phyloP scores from a whole-genome alignment of 2,113 vertebrate genomes.

The Megaleporinus macrocephalus region DNA sequence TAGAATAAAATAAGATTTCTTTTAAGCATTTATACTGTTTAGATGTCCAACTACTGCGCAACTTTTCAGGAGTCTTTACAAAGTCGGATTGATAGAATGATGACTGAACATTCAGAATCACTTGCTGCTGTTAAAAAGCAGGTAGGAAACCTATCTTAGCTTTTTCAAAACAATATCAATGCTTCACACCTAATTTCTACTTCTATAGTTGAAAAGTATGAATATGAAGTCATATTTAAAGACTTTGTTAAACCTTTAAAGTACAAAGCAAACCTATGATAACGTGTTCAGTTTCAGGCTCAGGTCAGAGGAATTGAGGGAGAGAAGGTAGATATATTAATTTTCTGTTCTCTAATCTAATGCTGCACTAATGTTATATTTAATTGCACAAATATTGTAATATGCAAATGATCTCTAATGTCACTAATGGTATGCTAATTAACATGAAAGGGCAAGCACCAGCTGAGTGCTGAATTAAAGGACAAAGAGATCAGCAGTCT shows the following conservation, averaged over 20 bases:
- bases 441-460: conserved; percentile 86
- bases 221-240: background rate
- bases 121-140: conserved; percentile 83
- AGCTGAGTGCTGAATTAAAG: conserved; percentile 86
- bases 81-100: conserved; percentile 74
- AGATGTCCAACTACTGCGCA: background rate
- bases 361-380: conserved; percentile 54
- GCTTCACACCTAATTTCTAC: background rate
- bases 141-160: conserved; percentile 68
- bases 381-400: conserved; percentile 8
- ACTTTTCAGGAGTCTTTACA: conserved; percentile 80
- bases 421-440: conserved; percentile 45
- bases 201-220: background rate
- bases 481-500: conserved; percentile 91
- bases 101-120: conserved; percentile 82
- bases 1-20: too few species aligned
- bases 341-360: background rate
- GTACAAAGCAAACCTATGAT: background rate
- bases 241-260: too few species aligned
- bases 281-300: conserved; percentile 81
- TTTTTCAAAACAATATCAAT: background rate
- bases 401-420: conserved; percentile 17
- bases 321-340: conserved; percentile 85
- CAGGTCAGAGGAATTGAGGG: conserved; percentile 84
- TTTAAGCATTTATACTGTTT: too few species aligned